A percentile compares a stretch with the other conserved stretches of the same genome.
phyloP scores from a whole-genome alignment of 2,888 invertebrate genomes.

The Chrysodeixis includens region DNA sequence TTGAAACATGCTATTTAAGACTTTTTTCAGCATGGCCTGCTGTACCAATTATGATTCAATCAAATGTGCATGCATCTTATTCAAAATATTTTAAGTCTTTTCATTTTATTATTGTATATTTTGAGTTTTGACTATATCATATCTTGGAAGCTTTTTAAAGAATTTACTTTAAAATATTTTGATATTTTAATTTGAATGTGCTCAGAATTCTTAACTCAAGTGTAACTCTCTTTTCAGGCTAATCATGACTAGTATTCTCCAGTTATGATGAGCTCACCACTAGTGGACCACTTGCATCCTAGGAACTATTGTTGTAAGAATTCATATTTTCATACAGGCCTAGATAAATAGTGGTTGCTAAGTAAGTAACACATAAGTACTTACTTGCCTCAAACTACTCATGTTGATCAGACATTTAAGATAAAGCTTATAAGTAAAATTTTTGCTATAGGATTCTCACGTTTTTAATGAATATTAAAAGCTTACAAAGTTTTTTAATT shows the following conservation, averaged over 20 bases:
- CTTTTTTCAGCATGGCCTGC: no score
- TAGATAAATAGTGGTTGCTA: neutral
- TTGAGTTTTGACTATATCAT: neutral
- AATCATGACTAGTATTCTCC: neutral
- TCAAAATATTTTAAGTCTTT: neutral
- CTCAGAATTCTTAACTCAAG: neutral
- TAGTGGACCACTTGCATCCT: slow-evolving; percentile 5
- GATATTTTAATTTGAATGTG: neutral
- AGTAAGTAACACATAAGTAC: neutral
- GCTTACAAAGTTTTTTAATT: no score
- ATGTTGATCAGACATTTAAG: no score
- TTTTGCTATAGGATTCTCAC: no score
- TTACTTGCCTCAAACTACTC: no score
- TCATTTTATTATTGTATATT: neutral
- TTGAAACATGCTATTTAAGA: neutral
- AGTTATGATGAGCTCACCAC: neutral
- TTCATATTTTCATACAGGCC: neutral
- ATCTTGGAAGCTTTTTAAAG: neutral
- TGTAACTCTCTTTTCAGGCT: slow-evolving; percentile 2
- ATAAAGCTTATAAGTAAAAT: no score
- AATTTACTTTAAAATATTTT: no score
- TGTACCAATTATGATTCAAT: neutral
- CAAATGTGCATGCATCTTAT: neutral
- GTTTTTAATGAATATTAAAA: no score
- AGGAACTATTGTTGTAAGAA: neutral